These are phyloP conservation scores for Ophioninae sp. DNA, from an alignment of 2,888 invertebrate genomes.

Conservation along the genomic window DNA sequence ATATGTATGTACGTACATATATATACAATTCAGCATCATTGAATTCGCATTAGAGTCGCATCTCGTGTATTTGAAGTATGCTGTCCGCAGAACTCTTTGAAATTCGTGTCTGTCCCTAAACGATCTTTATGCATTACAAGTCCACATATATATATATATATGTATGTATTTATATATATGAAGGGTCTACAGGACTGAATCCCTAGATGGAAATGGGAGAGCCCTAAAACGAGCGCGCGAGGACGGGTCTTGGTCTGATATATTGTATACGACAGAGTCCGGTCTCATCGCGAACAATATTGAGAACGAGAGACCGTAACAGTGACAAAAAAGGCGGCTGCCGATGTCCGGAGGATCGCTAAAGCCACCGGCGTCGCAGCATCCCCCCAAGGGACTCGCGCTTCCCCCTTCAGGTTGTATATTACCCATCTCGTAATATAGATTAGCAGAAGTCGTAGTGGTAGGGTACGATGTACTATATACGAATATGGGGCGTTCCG, in stretches of 20 bases:
- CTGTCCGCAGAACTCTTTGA: slow-evolving; percentile 52
- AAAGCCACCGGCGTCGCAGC: slow-evolving; percentile 68
- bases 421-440: slow-evolving; percentile 17
- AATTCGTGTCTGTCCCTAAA: slow-evolving; percentile 51
- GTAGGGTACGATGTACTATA: slow-evolving; percentile 12
- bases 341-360: slow-evolving; percentile 64
- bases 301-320: slow-evolving; percentile 58
- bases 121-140: slow-evolving; percentile 57
- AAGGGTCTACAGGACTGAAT: slow-evolving; percentile 48
- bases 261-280: slow-evolving; percentile 53
- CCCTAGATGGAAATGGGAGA: slow-evolving; percentile 63
- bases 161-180: slow-evolving; percentile 34
- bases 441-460: slow-evolving; percentile 17
- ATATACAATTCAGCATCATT: slow-evolving; percentile 45
- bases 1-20: not conserved
- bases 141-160: slow-evolving; percentile 20
- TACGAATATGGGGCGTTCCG: slow-evolving; percentile 16
- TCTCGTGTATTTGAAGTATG: slow-evolving; percentile 61
- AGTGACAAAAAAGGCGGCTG: slow-evolving; percentile 65
- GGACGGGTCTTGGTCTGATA: slow-evolving; percentile 42
- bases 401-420: slow-evolving; percentile 51
- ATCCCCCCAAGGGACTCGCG: slow-evolving; percentile 66
- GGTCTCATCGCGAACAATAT: slow-evolving; percentile 60
- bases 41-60: slow-evolving; percentile 59
- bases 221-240: slow-evolving; percentile 45